A percentile compares a stretch with the other conserved stretches of the same genome.
Conservation (phyloP, 2,888 invertebrate genomes). For the Cistogaster globosa region DNA sequence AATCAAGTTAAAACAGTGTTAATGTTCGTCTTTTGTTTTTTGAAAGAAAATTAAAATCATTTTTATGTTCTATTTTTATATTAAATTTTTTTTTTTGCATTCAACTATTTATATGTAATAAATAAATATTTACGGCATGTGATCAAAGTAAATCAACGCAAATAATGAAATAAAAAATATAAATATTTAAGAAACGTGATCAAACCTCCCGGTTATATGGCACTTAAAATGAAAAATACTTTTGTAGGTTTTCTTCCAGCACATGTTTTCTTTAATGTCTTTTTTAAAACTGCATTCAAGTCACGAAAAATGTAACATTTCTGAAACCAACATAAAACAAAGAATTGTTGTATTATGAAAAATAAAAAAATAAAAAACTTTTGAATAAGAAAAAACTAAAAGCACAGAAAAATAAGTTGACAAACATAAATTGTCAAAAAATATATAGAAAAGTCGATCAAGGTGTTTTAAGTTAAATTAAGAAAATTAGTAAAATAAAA, state of each 20-base stretch:
- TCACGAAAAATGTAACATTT: slow-evolving; percentile 66
- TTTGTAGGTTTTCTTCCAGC: not conserved
- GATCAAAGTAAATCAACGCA: slow-evolving; percentile 63
- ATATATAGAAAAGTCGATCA: slow-evolving; percentile 29
- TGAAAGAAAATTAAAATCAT: not conserved
- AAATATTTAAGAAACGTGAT: slow-evolving; percentile 66
- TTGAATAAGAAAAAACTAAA: not conserved
- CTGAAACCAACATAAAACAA: not conserved
- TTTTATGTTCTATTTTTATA: not conserved
- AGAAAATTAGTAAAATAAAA: not conserved
- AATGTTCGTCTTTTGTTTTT: slow-evolving; percentile 45
- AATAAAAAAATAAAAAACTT: not conserved
- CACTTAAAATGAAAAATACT: slow-evolving; percentile 63
- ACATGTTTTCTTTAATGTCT: slow-evolving; percentile 23
- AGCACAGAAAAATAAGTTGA: not conserved
- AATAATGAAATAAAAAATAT: slow-evolving; percentile 32
- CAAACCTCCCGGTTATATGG: slow-evolving; percentile 58
- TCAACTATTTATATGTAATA: not conserved
- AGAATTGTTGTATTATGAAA: slow-evolving; percentile 48
- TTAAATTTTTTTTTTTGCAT: not conserved
- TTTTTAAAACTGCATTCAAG: slow-evolving; percentile 57
- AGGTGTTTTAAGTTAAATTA: not conserved
- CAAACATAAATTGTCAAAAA: slow-evolving; percentile 18
- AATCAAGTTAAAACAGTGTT: not conserved
- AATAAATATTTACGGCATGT: slow-evolving; percentile 60